These are phyloP conservation scores for Cyprinodon brontotheroides DNA, from an alignment of 2,113 vertebrate species.

Conservation along the genomic window DNA sequence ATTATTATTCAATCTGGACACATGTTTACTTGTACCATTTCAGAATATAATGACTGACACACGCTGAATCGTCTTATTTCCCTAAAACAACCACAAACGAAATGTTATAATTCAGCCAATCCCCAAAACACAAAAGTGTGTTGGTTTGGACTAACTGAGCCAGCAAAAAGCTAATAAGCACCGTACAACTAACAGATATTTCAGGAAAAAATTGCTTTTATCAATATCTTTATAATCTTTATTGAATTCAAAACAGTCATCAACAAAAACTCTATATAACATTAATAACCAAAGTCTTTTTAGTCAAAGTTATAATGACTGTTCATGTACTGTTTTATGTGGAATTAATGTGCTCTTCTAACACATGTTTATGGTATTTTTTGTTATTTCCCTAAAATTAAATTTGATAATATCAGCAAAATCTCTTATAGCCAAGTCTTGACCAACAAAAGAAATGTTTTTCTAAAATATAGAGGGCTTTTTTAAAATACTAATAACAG, in stretches of 20 bases:
- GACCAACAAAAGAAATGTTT: not conserved
- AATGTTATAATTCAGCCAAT: too few relatives aligned
- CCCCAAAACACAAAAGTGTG: too few relatives aligned
- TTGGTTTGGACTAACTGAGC: too few relatives aligned
- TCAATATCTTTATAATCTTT: not conserved
- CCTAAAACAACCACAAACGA: too few relatives aligned
- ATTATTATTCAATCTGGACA: too few relatives aligned
- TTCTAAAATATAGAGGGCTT: not conserved
- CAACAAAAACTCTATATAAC: not conserved
- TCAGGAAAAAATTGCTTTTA: not conserved
- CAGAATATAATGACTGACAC: too few relatives aligned
- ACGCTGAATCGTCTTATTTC: too few relatives aligned
- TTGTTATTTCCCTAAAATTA: not conserved
- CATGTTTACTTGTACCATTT: too few relatives aligned
- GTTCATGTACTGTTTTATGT: not conserved
- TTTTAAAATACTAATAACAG: not conserved
- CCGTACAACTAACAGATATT: not conserved
- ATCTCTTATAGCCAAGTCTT: not conserved
- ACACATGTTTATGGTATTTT: not conserved
- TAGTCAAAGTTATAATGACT: not conserved
- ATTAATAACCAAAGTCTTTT: not conserved
- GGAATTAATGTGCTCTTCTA: not conserved
- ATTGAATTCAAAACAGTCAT: not conserved
- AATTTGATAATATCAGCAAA: not conserved
- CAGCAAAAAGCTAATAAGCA: not conserved